Conservation (phyloP, 2,888 invertebrate genomes). For the Catocala sponsa region DNA sequence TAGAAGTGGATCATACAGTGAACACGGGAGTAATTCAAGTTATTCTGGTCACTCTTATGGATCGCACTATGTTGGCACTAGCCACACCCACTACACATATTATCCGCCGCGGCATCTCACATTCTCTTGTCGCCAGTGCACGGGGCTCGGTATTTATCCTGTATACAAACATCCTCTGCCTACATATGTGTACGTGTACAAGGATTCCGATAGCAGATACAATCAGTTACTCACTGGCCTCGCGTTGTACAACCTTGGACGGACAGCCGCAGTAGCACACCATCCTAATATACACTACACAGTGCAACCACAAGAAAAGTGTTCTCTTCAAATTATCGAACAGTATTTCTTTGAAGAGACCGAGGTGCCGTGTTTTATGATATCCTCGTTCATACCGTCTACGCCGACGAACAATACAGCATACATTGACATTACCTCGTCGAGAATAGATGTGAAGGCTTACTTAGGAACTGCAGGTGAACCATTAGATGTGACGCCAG, state of each 20-base stretch:
- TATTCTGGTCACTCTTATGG: conserved; percentile 36
- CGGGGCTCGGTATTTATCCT: conserved; percentile 68
- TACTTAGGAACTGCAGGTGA: conserved; percentile 59
- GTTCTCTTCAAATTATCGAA: conserved; percentile 76
- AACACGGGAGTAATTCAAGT: conserved; percentile 22
- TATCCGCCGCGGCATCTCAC: conserved; percentile 75
- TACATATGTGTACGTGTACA: conserved; percentile 76
- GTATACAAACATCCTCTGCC: conserved; percentile 78
- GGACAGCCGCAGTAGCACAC: conserved; percentile 63
- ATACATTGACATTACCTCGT: conserved; percentile 70
- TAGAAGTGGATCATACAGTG: conserved; percentile 39
- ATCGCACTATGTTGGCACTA: conserved; percentile 63
- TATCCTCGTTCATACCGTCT: conserved; percentile 73
- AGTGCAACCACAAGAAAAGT: conserved; percentile 66
- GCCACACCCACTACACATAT: conserved; percentile 75
- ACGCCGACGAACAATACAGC: conserved; percentile 50
- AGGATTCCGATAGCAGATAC: conserved; percentile 72
- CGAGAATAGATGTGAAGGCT: conserved; percentile 68
- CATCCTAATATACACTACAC: conserved; percentile 62
- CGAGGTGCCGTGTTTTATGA: conserved; percentile 75
- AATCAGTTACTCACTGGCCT: conserved; percentile 75
- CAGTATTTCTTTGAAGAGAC: conserved; percentile 72
- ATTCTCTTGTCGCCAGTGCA: conserved; percentile 73
- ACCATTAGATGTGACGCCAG: conserved; percentile 63
- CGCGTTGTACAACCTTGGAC: conserved; percentile 80